Evolutionary conservation across 2,888 invertebrate species (phyloP), one percentile per base, ranked within the genome.

Genomic region (Heteropelma amictum): DNA sequence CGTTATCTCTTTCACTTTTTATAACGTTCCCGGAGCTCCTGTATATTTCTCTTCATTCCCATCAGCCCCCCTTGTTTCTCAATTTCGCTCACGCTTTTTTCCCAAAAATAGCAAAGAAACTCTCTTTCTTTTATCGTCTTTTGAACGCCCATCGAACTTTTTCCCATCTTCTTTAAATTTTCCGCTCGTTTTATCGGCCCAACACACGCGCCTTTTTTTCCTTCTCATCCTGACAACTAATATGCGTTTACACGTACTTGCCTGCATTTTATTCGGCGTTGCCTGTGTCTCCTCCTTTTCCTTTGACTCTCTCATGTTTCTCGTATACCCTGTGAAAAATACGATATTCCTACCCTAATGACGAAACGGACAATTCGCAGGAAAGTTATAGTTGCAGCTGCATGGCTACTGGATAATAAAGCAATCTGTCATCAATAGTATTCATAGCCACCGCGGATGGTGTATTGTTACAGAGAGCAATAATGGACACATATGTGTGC

Each of bases 351-450:
- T n/a, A n/a, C n/a, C n/a, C n/a, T n/a, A n/a, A n/a, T n/a, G n/a
- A n/a, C n/a, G n/a, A n/a, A n/a, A n/a, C n/a, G n/a, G n/a, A n/a
- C n/a, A n/a, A n/a, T n/a, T n/a, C n/a, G n/a, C n/a, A n/a, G 3
- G 28, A 5, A 5, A 28, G 28, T 28, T 28, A 28, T 28, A 28
- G 28, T 5, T 28, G 28, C 3, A 28, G 7, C 28, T 7, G 28
- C 7, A 28, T 28, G n/a, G n/a, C n/a, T n/a, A 28, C 4, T 5
- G n/a, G 19, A 42, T 10, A n/a, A 12, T 35, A 3, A n/a, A 33
- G 8, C 12, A 65, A 76, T 79, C 64, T 40, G 68, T 74, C 68
- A 63, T 45, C 40, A 53, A 70, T 54, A 35, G 47, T 71, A 72
- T 72, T 70, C 58, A 72, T 61, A 63, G 54, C 51, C 26, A 56